phyloP scores from a whole-genome alignment of 2,113 vertebrate species.

The Burhinus bistriatus region DNA sequence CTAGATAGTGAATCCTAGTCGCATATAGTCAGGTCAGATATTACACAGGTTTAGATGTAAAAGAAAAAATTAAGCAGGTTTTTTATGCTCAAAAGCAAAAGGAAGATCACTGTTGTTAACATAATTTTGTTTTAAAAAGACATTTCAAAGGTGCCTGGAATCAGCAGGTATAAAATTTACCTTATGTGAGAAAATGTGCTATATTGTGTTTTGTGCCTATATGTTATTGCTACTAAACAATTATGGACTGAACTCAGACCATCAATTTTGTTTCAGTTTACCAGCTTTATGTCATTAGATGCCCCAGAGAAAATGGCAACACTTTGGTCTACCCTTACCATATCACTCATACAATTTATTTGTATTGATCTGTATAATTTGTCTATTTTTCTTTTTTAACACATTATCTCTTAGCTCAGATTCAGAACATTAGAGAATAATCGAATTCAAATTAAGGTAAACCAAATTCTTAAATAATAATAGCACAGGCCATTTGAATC shows the following conservation, averaged over 20 bases:
- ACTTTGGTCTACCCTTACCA: not conserved
- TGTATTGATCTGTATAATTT: not conserved
- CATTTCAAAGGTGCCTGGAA: not conserved
- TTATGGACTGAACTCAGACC: not conserved
- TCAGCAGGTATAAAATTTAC: not conserved
- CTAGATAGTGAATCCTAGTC: not conserved
- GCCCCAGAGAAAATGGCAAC: not conserved
- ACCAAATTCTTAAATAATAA: conserved; percentile 64
- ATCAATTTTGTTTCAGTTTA: not conserved
- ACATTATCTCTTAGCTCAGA: not conserved
- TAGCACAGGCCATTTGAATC: conserved; percentile 15
- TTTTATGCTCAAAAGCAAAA: not conserved
- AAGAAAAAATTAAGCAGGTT: not conserved
- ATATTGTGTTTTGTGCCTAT: not conserved
- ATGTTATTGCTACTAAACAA: not conserved
- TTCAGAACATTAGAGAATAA: conserved; percentile 3
- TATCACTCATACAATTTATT: not conserved
- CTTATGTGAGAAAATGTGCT: not conserved
- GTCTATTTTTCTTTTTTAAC: not conserved
- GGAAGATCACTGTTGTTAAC: not conserved
- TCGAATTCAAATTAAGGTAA: conserved; percentile 35
- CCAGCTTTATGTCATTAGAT: not conserved
- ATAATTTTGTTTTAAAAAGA: not conserved
- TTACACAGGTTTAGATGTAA: not conserved
- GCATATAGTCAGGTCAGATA: not conserved